Base-by-base conservation (phyloP, 2,888 invertebrate genomes). In the Pherbina coryleti region DNA sequence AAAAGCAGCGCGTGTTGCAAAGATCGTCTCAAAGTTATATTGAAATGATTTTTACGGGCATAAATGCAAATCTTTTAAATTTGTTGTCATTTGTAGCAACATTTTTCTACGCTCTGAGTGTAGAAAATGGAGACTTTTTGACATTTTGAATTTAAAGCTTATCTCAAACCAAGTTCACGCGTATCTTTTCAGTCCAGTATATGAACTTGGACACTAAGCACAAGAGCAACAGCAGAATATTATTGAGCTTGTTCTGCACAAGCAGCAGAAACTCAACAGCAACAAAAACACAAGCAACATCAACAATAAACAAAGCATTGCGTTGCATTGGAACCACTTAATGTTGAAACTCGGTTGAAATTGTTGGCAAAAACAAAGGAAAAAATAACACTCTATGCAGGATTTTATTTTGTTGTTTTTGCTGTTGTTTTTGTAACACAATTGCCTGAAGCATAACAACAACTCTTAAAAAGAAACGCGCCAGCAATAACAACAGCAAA, bases 371-470 rank as follows among this genome's bases (percentile, higher is more conserved):
- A 55, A 55, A 55, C 8, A 37, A 37, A 37, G 8, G 7, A 44
- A 44, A n/a, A 31, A 19, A 66, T 34, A n/a, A 66, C 31, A n/a
- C 37, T 53, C n/a, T 17, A 28, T 17, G 25, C 28, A 70, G 9
- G 28, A 25, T 75, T 44, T 60, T 57, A 51, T 37, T 71, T 67
- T 74, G 37, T 66, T 57, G 66, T 66, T n/a, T n/a, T n/a, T 71
- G 70, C 37, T 75, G 71, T 60, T 75, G 44, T 75, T 78, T 55
- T 37, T 70, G 51, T 73, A 72, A 72, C 66, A 78, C 57, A 66
- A 76, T 72, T 72, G 75, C 78, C 60, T 19, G 28, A 66, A 71
- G 55, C 78, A 31, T 25, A 75, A 37, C 53, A 51, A 37, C 64
- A 25, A n/a, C 34, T 25, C 62, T 51, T 55, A 31, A 67, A 55